phyloP scores from a whole-genome alignment of 2,797 vertebrate genomes.

The Limnodromus scolopaceus region DNA sequence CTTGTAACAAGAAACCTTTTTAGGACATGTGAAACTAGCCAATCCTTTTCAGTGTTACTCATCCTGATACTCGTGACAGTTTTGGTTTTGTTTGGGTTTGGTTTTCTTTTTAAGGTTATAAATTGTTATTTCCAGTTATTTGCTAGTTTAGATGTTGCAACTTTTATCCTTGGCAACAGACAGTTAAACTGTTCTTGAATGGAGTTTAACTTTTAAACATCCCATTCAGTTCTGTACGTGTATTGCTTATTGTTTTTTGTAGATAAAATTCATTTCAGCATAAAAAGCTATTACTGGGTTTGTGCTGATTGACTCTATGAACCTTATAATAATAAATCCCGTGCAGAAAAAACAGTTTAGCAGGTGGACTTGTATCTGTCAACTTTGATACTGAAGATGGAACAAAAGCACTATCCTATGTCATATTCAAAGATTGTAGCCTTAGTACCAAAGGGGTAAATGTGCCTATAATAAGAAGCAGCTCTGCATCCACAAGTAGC shows the following conservation, averaged over 20 bases:
- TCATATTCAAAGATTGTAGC: neutral
- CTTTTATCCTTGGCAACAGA: neutral
- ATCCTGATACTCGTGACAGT: neutral
- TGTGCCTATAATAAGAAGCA: neutral
- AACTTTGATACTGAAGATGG: neutral
- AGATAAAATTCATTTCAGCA: neutral
- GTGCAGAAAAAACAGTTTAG: neutral
- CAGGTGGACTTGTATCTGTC: neutral
- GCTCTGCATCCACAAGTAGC: neutral
- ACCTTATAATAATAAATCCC: neutral
- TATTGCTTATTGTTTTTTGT: neutral
- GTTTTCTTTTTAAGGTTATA: neutral
- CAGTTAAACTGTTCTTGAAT: neutral
- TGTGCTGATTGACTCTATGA: neutral
- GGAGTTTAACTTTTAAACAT: neutral
- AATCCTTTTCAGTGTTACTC: neutral
- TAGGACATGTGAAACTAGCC: neutral
- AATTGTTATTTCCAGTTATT: neutral
- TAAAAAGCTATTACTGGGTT: neutral
- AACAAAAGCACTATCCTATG: neutral
- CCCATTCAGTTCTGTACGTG: fast-evolving
- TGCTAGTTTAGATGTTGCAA: neutral
- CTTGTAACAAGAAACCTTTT: neutral
- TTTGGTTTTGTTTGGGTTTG: too few relatives aligned
- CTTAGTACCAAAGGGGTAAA: neutral